Evolutionary conservation across 2,113 vertebrate species (phyloP).

Genomic region (Lophura nycthemera): DNA sequence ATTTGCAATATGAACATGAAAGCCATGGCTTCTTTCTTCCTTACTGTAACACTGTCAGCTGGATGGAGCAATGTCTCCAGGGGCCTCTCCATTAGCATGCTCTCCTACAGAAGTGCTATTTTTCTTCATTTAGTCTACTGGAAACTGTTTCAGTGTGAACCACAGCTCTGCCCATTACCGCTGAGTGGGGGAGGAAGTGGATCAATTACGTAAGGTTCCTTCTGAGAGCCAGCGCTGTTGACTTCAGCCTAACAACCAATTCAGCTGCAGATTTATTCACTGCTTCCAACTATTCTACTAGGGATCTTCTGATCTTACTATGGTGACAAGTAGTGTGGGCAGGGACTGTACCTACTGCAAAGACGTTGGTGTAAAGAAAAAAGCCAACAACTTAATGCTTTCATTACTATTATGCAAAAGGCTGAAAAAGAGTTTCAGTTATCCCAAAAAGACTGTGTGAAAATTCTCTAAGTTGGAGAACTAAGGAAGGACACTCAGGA

Average conservation of each 20-base stretch:
- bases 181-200: neutral
- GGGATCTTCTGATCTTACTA: neutral
- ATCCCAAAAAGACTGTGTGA: neutral
- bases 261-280: slow-evolving; percentile 3
- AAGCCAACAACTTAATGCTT: neutral
- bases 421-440: neutral
- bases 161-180: neutral
- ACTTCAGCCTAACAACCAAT: slow-evolving; percentile 14
- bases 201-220: neutral
- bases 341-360: neutral
- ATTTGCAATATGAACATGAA: neutral
- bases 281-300: neutral
- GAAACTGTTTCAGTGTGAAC: neutral
- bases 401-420: neutral
- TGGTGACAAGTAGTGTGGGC: neutral
- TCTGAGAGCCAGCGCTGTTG: neutral
- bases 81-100: neutral
- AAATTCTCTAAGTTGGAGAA: neutral
- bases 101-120: neutral
- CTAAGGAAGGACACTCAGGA: neutral
- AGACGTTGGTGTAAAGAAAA: neutral
- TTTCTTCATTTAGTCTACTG: slow-evolving; percentile 2
- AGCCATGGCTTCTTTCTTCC: neutral
- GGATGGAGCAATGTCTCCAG: neutral
- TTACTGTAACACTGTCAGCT: neutral